Base-by-base conservation (phyloP, 2,113 vertebrate genomes). In the Platysternon megacephalum region DNA sequence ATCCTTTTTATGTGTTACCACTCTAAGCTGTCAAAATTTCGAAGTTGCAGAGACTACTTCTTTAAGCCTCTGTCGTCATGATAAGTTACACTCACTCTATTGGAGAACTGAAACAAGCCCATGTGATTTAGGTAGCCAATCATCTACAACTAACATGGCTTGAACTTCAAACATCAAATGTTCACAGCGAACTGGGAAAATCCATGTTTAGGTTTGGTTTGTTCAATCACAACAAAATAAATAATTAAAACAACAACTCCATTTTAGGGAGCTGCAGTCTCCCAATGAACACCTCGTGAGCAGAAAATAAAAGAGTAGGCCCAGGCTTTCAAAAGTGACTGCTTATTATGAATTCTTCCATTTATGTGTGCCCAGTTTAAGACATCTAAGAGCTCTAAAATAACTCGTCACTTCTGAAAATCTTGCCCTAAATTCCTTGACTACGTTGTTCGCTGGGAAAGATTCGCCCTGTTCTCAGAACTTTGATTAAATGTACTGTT, bases 401-500 rank as follows among this genome's bases (percentile, higher is more conserved):
- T 42, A 19, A 11, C 17, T 1, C 0, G 12, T 74, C 46, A 72
- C 81, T 61, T 9, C 5, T 3, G n/a, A 26, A 14, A 42, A 79
- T 65, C 26, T 8, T 68, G 32, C 46, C 0, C 0, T 35, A 0
- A 0, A 4, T 95, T 86, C 11, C 0, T 1, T 24, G 42, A 51
- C 53, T 42, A 32, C 4, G 2, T 78, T 44, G 26, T 81, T 87
- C 24, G 24, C 26, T 88, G 74, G 9, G 22, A 56, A 29, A 52
- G 17, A 2, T 0, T 0, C 22, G 3, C 46, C 87, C 28, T 53
- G 82, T 26, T 49, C n/a, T 83, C 65, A 49, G 1, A 1, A 56
- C 49, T 80, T n/a, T 22, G 19, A 22, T 39, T 4, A 39, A 72
- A 39, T 39, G 35, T 19, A 22, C 19, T 11, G 65, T 11, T n/a